A percentile compares a stretch with the other conserved stretches of the same genome.
Conservation (phyloP, 2,888 invertebrate genomes). For the Dermolepida albohirtum region DNA sequence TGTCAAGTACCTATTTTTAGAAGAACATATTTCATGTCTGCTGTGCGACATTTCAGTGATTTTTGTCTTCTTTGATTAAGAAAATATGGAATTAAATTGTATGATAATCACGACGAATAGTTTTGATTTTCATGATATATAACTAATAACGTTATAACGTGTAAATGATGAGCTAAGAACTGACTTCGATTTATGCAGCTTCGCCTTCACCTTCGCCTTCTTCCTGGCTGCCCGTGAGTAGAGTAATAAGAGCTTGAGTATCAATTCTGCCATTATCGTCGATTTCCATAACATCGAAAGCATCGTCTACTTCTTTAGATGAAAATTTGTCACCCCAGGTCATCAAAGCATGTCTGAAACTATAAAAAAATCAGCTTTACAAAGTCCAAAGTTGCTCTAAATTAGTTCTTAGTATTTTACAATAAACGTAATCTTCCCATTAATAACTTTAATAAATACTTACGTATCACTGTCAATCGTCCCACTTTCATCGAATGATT, state of each 20-base stretch:
- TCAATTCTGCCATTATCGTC: conserved; percentile 93
- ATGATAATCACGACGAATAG: conserved; percentile 30
- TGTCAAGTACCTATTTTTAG: conserved; percentile 9
- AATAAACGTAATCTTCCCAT: too few relatives aligned
- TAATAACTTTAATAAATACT: conserved; percentile 47
- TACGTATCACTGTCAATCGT: conserved; percentile 88
- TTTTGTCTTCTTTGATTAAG: neutral
- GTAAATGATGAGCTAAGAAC: conserved; percentile 21
- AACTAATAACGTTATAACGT: conserved; percentile 28
- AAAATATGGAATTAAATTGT: conserved; percentile 32
- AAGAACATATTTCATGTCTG: conserved; percentile 1
- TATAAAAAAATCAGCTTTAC: conserved; percentile 55
- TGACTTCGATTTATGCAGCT: conserved; percentile 60
- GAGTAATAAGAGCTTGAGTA: conserved; percentile 86
- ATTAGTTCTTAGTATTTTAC: too few relatives aligned
- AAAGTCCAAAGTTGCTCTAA: too few relatives aligned
- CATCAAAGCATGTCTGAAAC: conserved; percentile 90
- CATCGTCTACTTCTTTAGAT: conserved; percentile 89
- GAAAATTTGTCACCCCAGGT: conserved; percentile 95
- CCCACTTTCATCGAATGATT: conserved; percentile 90
- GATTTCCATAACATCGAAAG: conserved; percentile 92
- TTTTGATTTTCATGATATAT: conserved; percentile 13
- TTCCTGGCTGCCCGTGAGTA: conserved; percentile 88
- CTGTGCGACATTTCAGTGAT: conserved; percentile 10
- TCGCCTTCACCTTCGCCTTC: conserved; percentile 78